A percentile compares a stretch with the other conserved stretches of the same genome.
These are phyloP conservation scores for Sorex maritimensis DNA, from an alignment of 2,797 vertebrate species.

Conservation along the genomic window DNA sequence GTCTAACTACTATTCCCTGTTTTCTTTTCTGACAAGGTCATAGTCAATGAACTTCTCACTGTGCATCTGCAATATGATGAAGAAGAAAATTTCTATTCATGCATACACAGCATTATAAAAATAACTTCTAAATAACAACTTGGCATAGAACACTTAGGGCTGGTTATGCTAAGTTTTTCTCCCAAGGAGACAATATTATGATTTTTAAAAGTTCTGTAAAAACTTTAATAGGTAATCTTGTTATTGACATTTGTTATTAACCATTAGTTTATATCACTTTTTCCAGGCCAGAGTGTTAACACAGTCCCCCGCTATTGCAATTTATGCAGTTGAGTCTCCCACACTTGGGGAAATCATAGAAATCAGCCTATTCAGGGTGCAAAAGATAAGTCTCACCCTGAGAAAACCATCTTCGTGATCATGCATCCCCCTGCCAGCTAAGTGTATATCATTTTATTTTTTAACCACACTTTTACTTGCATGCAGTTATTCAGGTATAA, in stretches of 20 bases:
- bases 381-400: too few relatives aligned
- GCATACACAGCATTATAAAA: conserved; percentile 78
- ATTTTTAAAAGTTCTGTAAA: not conserved
- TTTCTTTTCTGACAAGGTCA: conserved; percentile 80
- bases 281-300: not conserved
- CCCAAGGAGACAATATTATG: too few relatives aligned
- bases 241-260: too few relatives aligned
- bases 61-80: conserved; percentile 80
- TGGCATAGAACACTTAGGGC: conserved; percentile 65
- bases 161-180: conserved; percentile 65
- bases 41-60: conserved; percentile 84
- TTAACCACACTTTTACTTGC: not conserved
- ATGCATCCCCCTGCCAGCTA: too few relatives aligned
- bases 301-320: not conserved
- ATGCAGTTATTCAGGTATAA: not conserved
- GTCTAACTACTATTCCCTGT: conserved; percentile 81
- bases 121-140: conserved; percentile 82
- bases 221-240: too few relatives aligned
- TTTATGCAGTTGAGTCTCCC: too few relatives aligned
- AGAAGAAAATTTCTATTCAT: conserved; percentile 83
- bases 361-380: too few relatives aligned
- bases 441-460: not conserved
- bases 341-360: too few relatives aligned
- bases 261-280: too few relatives aligned
- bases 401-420: too few relatives aligned